These are phyloP conservation scores for Melinopterus prodromus DNA, from an alignment of 2,888 invertebrate species.

Conservation along the genomic window DNA sequence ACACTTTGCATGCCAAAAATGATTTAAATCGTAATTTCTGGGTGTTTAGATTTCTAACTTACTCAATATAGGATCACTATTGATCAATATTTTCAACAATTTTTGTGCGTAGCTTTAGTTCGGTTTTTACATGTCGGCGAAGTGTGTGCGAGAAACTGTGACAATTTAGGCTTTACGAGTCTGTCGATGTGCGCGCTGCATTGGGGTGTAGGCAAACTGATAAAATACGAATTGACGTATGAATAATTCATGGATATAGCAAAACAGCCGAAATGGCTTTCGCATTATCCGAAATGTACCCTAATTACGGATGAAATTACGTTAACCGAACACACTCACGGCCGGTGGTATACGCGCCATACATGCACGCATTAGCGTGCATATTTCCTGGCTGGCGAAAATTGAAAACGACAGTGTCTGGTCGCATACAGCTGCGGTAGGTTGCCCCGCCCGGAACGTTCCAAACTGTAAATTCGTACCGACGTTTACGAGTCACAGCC, in stretches of 20 bases:
- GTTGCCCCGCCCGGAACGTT: neutral
- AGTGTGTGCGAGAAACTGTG: neutral
- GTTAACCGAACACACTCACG: conserved; percentile 31
- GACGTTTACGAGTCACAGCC: neutral
- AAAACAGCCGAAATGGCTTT: conserved; percentile 34
- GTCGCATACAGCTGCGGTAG: neutral
- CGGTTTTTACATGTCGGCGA: no score
- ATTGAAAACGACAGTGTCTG: conserved; percentile 36
- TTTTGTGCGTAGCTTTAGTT: no score
- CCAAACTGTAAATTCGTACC: conserved; percentile 4
- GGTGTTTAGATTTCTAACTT: no score
- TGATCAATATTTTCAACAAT: no score
- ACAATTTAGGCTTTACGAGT: neutral
- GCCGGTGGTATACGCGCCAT: conserved; percentile 19
- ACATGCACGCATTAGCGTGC: conserved; percentile 34
- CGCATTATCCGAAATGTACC: conserved; percentile 32
- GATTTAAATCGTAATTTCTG: no score
- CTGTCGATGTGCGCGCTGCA: neutral
- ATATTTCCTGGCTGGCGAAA: conserved; percentile 27
- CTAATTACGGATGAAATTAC: conserved; percentile 37
- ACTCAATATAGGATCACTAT: no score
- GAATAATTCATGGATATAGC: conserved; percentile 30
- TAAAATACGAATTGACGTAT: conserved; percentile 28
- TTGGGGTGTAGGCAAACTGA: neutral
- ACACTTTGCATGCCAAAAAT: no score